A percentile compares a stretch with the other conserved stretches of the same genome.
Conservation (phyloP, 2,797 vertebrate genomes). For the Channallabes apus region DNA sequence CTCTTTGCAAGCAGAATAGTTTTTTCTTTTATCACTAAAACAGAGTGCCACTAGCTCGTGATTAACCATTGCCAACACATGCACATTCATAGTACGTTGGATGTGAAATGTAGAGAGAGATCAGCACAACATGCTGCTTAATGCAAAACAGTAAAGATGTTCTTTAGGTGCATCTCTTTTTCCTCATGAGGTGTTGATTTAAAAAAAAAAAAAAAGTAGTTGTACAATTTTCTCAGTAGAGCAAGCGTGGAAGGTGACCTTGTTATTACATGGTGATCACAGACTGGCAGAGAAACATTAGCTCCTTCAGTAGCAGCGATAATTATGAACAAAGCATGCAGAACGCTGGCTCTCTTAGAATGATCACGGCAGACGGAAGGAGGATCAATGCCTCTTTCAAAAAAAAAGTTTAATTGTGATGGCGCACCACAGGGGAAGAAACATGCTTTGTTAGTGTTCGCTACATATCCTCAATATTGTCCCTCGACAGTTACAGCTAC, state of each 20-base stretch:
- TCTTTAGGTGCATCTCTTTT: neutral
- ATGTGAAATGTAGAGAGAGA: neutral
- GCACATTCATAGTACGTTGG: neutral
- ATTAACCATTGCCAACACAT: neutral
- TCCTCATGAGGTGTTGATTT: neutral
- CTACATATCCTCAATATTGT: neutral
- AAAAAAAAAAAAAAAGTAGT: neutral
- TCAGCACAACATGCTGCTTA: neutral
- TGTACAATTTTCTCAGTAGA: conserved; percentile 16
- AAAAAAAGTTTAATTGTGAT: neutral
- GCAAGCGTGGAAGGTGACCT: conserved; percentile 1
- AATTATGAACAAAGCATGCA: conserved; percentile 5
- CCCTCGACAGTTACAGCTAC: conserved; percentile 1
- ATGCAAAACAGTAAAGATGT: neutral
- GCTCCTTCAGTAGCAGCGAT: neutral
- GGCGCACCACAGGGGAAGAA: neutral
- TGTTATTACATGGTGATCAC: neutral
- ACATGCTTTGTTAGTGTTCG: neutral
- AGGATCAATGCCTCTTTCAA: conserved; percentile 11
- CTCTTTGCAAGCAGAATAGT: neutral
- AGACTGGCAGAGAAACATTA: conserved; percentile 14
- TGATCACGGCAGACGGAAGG: neutral
- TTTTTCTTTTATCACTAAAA: neutral
- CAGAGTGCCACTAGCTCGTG: neutral
- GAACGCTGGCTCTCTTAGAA: neutral